Conservation (phyloP, 2,113 vertebrate species). For the Nibea coibor region DNA sequence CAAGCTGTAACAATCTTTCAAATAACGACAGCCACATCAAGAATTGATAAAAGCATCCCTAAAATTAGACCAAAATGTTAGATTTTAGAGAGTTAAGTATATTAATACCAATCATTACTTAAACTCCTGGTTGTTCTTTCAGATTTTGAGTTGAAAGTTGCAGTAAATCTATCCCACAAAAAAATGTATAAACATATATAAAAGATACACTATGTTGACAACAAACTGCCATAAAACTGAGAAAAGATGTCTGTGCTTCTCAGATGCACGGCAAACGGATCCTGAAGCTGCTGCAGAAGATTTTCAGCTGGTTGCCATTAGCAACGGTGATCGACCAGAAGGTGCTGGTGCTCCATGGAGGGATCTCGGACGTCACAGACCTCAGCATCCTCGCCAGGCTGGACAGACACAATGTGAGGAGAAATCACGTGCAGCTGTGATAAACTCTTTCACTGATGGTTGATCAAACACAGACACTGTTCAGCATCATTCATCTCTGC, state of each 20-base stretch:
- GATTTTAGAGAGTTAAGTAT: too few species aligned
- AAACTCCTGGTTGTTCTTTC: neutral
- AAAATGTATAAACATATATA: too few species aligned
- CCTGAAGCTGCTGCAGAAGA: conserved; percentile 90
- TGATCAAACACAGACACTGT: neutral
- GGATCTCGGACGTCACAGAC: conserved; percentile 91
- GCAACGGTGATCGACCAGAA: conserved; percentile 93
- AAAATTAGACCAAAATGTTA: too few species aligned
- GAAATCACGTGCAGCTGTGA: neutral
- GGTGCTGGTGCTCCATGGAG: conserved; percentile 92
- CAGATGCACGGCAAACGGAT: conserved; percentile 93
- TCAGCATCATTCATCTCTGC: neutral
- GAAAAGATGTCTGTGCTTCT: neutral
- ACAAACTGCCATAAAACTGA: neutral
- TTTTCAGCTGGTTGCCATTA: conserved; percentile 94
- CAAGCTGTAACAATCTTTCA: neutral
- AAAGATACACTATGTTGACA: neutral
- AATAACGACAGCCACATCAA: neutral
- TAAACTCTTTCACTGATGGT: neutral
- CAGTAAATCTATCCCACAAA: neutral
- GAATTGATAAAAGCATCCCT: neutral
- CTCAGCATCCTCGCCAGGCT: conserved; percentile 87
- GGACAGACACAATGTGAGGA: conserved; percentile 88
- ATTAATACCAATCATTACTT: too few species aligned
- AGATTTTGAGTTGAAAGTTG: neutral